phyloP scores from a whole-genome alignment of 2,888 invertebrate species.

The Yponomeuta malinellus region DNA sequence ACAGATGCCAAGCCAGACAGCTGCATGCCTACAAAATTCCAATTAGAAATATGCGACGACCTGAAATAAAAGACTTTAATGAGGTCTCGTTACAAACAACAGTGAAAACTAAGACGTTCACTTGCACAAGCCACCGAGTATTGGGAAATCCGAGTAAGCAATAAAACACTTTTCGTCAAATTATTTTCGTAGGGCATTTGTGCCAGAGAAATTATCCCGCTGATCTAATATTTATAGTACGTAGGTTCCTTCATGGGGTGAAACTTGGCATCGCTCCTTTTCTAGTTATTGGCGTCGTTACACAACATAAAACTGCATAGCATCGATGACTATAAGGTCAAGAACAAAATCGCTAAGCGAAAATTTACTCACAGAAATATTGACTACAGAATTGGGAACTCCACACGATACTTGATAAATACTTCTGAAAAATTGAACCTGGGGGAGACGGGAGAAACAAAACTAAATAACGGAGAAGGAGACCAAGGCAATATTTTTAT shows the following conservation, averaged over 20 bases:
- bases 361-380: constrained; percentile 40
- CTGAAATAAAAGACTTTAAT: background rate
- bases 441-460: constrained; percentile 48
- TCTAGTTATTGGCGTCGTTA: constrained; percentile 63
- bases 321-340: constrained; percentile 63
- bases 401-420: constrained; percentile 20
- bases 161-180: background rate
- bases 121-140: constrained; percentile 1
- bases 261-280: constrained; percentile 58
- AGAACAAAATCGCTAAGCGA: constrained; percentile 37
- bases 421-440: constrained; percentile 28
- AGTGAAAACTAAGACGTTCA: background rate
- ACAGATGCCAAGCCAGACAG: constrained; percentile 30
- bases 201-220: background rate
- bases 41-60: background rate
- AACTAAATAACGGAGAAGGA: constrained; percentile 56
- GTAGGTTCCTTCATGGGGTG: constrained; percentile 23
- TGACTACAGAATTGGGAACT: constrained; percentile 18
- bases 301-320: constrained; percentile 62
- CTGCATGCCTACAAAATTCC: background rate
- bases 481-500: constrained; percentile 52
- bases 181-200: background rate
- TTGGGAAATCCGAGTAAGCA: background rate
- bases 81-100: background rate
- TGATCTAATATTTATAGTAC: constrained; percentile 10